phyloP scores from a whole-genome alignment of 2,888 invertebrate species.

The Diachrysia chrysitis region DNA sequence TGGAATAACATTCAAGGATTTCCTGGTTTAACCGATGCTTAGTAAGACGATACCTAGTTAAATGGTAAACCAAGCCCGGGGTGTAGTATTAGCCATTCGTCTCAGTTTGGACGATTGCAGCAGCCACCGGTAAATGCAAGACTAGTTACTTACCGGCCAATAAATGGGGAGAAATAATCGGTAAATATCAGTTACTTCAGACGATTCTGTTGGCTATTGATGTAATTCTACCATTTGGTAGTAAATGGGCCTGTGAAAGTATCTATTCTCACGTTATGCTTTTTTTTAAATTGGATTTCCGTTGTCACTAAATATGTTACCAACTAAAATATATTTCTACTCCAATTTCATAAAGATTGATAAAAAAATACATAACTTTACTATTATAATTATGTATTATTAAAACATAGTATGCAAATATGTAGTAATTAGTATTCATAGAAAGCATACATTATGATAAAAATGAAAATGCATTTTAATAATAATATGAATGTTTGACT shows the following conservation, averaged over 20 bases:
- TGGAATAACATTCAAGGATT: constrained; percentile 11
- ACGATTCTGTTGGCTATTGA: constrained; percentile 23
- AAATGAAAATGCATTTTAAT: neutral
- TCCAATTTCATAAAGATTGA: neutral
- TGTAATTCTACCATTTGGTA: constrained; percentile 28
- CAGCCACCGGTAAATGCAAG: constrained; percentile 49
- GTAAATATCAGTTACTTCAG: constrained; percentile 35
- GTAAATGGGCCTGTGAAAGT: neutral
- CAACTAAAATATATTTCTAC: neutral
- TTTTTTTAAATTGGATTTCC: neutral
- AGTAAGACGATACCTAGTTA: constrained; percentile 28
- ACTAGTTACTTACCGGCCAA: constrained; percentile 38
- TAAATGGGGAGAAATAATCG: constrained; percentile 50
- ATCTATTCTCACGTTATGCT: constrained; percentile 2
- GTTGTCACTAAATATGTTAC: neutral
- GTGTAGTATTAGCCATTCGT: constrained; percentile 53
- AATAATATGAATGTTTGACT: neutral
- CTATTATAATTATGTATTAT: too few relatives aligned
- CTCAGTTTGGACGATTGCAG: constrained; percentile 43
- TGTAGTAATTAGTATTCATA: neutral
- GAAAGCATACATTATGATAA: neutral
- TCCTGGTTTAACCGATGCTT: constrained; percentile 34
- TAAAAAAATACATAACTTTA: too few relatives aligned
- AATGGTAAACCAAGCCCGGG: constrained; percentile 14
- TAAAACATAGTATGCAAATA: neutral